phyloP scores from a whole-genome alignment of 2,113 vertebrate genomes.

The Chaetops frenatus region DNA sequence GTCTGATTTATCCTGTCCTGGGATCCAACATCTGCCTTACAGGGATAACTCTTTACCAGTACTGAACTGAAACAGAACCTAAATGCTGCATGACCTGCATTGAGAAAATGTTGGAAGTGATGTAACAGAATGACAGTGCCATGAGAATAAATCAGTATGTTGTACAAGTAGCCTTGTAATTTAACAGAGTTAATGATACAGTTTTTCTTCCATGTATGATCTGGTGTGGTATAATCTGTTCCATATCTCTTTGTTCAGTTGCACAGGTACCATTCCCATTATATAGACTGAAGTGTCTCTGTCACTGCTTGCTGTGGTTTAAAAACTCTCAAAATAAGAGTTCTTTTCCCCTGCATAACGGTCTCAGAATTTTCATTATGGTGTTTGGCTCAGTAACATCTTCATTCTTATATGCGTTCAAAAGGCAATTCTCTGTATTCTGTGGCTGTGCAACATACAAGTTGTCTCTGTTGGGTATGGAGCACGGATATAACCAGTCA shows the following conservation, averaged over 20 bases:
- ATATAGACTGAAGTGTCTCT: background rate
- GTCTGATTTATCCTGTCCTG: background rate
- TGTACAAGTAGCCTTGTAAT: background rate
- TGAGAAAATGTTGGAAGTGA: background rate
- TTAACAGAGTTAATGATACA: background rate
- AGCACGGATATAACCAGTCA: background rate
- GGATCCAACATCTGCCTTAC: background rate
- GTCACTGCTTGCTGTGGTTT: background rate
- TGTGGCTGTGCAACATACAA: background rate
- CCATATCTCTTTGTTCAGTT: background rate
- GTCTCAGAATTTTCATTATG: background rate
- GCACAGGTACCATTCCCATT: background rate
- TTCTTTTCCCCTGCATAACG: background rate
- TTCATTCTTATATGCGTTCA: background rate
- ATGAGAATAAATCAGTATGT: background rate
- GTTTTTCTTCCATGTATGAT: background rate
- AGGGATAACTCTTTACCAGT: background rate
- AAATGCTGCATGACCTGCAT: background rate
- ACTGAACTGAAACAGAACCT: background rate
- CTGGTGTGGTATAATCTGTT: background rate
- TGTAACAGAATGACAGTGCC: background rate
- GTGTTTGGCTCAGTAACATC: background rate
- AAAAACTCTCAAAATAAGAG: background rate
- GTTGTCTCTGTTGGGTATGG: background rate
- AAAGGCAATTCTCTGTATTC: background rate